Evolutionary conservation across 2,888 invertebrate species (phyloP).

Genomic region (Cinara cedri): DNA sequence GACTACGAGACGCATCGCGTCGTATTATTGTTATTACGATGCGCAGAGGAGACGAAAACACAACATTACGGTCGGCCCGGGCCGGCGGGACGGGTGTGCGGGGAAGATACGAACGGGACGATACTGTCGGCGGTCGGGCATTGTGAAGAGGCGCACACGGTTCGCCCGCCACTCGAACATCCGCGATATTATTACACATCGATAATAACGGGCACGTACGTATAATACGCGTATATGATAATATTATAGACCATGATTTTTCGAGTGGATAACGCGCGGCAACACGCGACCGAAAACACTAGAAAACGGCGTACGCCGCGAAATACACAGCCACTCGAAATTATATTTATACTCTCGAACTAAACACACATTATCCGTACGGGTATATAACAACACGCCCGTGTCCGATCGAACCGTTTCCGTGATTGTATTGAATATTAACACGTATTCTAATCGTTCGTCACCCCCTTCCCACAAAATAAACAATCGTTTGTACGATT

Average conservation of each 20-base stretch:
- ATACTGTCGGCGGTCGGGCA: background rate
- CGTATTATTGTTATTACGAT: background rate
- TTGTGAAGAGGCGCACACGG: slow-evolving; percentile 11
- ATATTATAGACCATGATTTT: slow-evolving; percentile 24
- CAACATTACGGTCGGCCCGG: background rate
- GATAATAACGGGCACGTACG: no score
- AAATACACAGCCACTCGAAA: no score
- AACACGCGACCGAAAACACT: background rate
- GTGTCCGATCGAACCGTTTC: no score
- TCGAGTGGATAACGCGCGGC: slow-evolving; percentile 36
- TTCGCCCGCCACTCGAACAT: slow-evolving; percentile 42
- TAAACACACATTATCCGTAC: no score
- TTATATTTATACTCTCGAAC: no score
- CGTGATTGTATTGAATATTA: no score
- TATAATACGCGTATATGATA: no score
- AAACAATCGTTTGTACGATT: no score
- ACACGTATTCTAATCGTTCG: no score
- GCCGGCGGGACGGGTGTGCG: background rate
- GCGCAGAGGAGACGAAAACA: background rate
- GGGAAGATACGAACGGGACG: background rate
- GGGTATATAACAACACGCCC: no score
- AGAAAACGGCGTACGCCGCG: background rate
- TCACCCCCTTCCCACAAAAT: no score
- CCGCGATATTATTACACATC: no score
- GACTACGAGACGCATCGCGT: background rate